Evolutionary conservation across 1,140 invertebrate genomes (phyloP).

Genomic region (Ips typographus): DNA sequence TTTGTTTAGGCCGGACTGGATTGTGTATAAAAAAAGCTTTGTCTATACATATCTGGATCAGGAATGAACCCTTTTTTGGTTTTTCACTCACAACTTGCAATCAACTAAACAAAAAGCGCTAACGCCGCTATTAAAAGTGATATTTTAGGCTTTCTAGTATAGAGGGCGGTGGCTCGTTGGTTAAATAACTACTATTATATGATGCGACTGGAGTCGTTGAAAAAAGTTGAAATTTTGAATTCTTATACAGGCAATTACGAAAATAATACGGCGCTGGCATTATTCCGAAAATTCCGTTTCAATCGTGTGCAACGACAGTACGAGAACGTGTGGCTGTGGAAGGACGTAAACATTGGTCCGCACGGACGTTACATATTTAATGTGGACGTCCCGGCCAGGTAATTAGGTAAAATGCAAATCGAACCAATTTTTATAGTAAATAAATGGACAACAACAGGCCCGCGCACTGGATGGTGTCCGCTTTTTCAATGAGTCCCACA

Average conservation of each 20-base stretch:
- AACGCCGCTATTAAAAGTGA: too few relatives aligned
- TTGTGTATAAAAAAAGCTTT: too few relatives aligned
- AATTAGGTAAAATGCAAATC: not conserved
- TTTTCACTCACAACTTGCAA: too few relatives aligned
- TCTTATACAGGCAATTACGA: constrained; percentile 54
- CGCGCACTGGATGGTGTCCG: constrained; percentile 90
- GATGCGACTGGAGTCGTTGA: not conserved
- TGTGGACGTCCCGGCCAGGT: constrained; percentile 74
- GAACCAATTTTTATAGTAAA: not conserved
- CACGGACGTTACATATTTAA: constrained; percentile 86
- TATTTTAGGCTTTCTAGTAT: too few relatives aligned
- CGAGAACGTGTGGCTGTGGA: constrained; percentile 93
- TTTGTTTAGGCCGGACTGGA: too few relatives aligned
- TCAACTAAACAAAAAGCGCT: too few relatives aligned
- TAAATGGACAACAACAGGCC: too few relatives aligned
- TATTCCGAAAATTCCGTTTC: constrained; percentile 80
- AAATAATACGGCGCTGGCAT: constrained; percentile 65
- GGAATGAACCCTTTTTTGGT: too few relatives aligned
- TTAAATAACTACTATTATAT: not conserved
- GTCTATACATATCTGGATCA: too few relatives aligned
- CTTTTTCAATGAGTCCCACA: constrained; percentile 84
- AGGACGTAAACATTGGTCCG: constrained; percentile 90
- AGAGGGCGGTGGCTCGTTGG: too few relatives aligned
- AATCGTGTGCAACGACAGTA: constrained; percentile 86
- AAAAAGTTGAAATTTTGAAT: not conserved